A percentile compares a stretch with the other conserved stretches of the same genome.
Conservation (phyloP, 2,113 vertebrate species). For the Chrysochloris asiatica region DNA sequence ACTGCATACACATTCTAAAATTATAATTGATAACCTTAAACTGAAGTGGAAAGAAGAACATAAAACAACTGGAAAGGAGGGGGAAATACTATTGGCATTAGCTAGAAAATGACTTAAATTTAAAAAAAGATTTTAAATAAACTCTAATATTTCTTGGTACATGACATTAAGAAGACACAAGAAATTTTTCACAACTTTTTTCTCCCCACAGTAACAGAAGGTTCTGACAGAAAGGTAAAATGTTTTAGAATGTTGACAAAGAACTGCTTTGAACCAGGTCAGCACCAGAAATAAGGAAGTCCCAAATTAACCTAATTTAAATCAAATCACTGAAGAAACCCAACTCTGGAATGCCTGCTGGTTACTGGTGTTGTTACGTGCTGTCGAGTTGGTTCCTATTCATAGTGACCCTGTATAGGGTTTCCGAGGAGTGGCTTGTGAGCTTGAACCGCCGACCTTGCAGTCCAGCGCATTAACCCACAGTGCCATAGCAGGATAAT, state of each 20-base stretch:
- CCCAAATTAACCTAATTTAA: not conserved
- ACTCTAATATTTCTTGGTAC: not conserved
- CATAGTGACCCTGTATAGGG: no score
- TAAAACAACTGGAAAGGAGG: not conserved
- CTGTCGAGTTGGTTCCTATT: no score
- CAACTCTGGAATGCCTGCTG: not conserved
- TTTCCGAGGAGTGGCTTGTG: no score
- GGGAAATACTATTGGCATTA: not conserved
- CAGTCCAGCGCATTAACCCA: no score
- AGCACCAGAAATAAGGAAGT: not conserved
- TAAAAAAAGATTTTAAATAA: not conserved
- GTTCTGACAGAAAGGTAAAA: not conserved
- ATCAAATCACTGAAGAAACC: not conserved
- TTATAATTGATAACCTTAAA: not conserved
- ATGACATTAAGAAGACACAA: not conserved
- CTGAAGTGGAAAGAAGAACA: not conserved
- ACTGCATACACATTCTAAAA: not conserved
- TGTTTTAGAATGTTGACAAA: not conserved
- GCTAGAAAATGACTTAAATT: not conserved
- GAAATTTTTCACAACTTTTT: not conserved
- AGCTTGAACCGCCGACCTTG: no score
- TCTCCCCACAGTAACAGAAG: not conserved
- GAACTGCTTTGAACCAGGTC: not conserved
- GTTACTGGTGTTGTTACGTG: no score
- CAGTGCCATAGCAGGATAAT: no score